A percentile compares a stretch with the other conserved stretches of the same genome.
Evolutionary conservation across 2,797 vertebrate genomes (phyloP).

Genomic region (Ctenochaetus hawaiiensis): DNA sequence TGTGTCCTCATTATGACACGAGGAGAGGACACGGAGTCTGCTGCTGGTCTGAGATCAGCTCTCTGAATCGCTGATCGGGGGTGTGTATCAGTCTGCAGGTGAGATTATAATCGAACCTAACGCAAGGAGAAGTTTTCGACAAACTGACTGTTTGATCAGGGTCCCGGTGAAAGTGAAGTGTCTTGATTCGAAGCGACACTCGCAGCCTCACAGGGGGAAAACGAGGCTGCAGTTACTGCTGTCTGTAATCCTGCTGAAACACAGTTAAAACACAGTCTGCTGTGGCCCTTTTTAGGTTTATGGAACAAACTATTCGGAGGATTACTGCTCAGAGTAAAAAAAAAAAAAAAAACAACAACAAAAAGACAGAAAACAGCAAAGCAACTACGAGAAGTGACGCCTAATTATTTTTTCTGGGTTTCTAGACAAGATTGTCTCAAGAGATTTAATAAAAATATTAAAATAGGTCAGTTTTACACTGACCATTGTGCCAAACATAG

Average conservation of each 20-base stretch:
- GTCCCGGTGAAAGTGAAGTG: neutral
- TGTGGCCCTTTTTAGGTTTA: slow-evolving; percentile 71
- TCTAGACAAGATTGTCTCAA: too few species aligned
- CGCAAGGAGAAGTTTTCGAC: neutral
- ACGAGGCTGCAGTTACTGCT: slow-evolving; percentile 49
- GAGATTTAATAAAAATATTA: neutral
- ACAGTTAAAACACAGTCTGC: slow-evolving; percentile 65
- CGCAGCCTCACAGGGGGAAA: neutral
- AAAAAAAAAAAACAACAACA: slow-evolving; percentile 31
- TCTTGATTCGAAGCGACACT: neutral
- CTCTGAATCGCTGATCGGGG: slow-evolving; percentile 23
- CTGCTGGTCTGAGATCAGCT: slow-evolving; percentile 33
- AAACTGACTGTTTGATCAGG: slow-evolving; percentile 11
- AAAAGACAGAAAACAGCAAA: neutral
- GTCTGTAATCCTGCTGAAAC: slow-evolving; percentile 63
- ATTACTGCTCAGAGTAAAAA: slow-evolving; percentile 53
- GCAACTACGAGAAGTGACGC: neutral
- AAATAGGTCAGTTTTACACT: slow-evolving; percentile 29
- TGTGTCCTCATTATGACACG: slow-evolving; percentile 61
- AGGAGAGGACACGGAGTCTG: slow-evolving; percentile 33
- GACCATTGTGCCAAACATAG: neutral
- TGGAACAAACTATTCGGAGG: slow-evolving; percentile 71
- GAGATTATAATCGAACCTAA: slow-evolving; percentile 11
- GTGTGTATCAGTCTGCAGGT: slow-evolving; percentile 31
- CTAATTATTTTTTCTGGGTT: neutral